Evolutionary conservation across 64 coral and sea anemone species (phyloP), one percentile per base, ranked within the genome.

Genomic region (Acropora yongei): DNA sequence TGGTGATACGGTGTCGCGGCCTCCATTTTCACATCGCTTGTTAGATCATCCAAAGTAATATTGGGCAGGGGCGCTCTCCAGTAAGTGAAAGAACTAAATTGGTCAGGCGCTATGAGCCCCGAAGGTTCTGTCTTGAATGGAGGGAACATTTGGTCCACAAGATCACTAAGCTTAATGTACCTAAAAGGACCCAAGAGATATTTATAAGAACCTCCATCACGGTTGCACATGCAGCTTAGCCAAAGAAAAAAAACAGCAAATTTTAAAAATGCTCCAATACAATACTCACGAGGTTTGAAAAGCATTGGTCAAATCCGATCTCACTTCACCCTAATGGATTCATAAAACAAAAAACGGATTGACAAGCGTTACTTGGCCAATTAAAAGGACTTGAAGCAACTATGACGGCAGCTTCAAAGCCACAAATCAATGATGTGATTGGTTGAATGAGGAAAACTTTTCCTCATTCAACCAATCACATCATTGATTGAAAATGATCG

Each of bases 131-230:
- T 89, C 47, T 93, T 93, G 83, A 91, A 96, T 30, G 97, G 91
- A 8, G 97, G 94, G 57, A 99, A 99, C 97, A 99, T 99, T 82
- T 99, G 97, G 41, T 99, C 97, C 68, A 99, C 97, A 51, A 99
- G 74, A 67, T 99, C 94, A 47, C 91, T 90, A 17, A 99, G 88
- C 60, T 91, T 83, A 18, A 92, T 89, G 78, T 99, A 99, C 14
- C 97, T 99, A 43, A 10, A 11, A 18, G 49, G 41, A n/a, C 40
- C 76, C 66, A 14, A 47, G 51, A 10, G 10, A 55, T 55, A 55
- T 55, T 55, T 7, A 55, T 55, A 55, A 55, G 10, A 55, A 55
- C 30, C 30, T 30, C 30, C 30, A 30, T 30, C 30, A 30, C 30
- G 30, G 30, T 30, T 55, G 51, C 1, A 55, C 6, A 55, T 7